Percentiles rank a stretch among this genome's conserved stretches.
phyloP scores from a whole-genome alignment of 2,888 invertebrate species.

The Deroplatys truncata region DNA sequence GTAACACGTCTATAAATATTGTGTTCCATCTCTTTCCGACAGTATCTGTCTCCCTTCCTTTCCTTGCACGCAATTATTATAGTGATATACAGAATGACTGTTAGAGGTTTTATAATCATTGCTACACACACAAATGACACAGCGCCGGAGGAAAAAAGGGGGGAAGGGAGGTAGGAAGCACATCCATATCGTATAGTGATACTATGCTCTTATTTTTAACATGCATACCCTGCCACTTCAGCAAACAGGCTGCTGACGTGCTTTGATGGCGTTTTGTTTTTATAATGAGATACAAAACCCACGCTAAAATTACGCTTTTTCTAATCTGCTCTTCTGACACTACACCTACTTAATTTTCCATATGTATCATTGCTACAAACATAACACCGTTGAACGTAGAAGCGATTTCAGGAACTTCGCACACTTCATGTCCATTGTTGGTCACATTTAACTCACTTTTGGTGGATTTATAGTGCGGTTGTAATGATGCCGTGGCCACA shows the following conservation, averaged over 20 bases:
- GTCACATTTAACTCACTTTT: no score
- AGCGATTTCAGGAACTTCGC: no score
- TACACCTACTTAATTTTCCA: no score
- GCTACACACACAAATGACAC: not conserved
- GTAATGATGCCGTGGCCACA: no score
- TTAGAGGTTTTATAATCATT: slow-evolving; percentile 13
- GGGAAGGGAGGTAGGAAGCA: not conserved
- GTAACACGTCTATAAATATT: not conserved
- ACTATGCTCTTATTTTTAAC: not conserved
- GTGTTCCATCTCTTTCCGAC: not conserved
- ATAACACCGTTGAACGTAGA: no score
- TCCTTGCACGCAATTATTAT: slow-evolving; percentile 22
- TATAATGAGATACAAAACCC: no score
- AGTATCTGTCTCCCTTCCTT: not conserved
- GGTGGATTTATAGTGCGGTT: no score
- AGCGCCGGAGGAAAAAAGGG: not conserved
- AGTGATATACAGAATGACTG: slow-evolving; percentile 4
- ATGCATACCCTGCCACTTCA: not conserved
- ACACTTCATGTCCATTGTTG: no score
- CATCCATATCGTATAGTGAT: not conserved
- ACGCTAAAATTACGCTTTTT: no score
- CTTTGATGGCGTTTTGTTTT: not conserved
- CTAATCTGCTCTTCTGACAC: no score
- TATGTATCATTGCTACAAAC: no score
- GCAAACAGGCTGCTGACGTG: not conserved